Percentiles rank a stretch among this genome's conserved stretches.
These are phyloP conservation scores for Biston betularia DNA, from an alignment of 2,888 invertebrate species.

Conservation along the genomic window DNA sequence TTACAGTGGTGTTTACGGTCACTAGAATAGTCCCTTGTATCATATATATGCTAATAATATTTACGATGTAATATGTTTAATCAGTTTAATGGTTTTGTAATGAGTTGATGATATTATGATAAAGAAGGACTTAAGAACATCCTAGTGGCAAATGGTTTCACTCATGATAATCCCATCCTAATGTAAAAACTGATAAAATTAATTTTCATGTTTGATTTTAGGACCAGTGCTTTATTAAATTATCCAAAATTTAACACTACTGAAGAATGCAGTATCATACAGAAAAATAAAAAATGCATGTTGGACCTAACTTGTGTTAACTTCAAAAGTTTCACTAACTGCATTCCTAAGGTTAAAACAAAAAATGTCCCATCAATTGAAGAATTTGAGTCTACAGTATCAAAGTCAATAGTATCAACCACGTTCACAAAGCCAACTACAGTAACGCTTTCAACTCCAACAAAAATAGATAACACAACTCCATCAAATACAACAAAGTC, in stretches of 20 bases:
- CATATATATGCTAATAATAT: too few species aligned
- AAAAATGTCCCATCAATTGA: background rate
- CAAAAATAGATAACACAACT: background rate
- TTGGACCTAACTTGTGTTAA: conserved; percentile 19
- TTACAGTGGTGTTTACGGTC: too few species aligned
- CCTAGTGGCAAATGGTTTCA: too few species aligned
- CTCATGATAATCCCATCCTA: background rate
- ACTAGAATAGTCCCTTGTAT: too few species aligned
- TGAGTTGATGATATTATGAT: too few species aligned
- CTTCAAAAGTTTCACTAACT: background rate
- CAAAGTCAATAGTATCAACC: background rate
- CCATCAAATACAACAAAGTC: background rate
- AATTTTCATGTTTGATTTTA: conserved; percentile 13
- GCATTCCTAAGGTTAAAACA: background rate
- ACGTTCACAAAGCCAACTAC: background rate
- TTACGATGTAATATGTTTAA: too few species aligned
- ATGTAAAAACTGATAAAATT: background rate
- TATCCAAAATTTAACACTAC: conserved; percentile 19
- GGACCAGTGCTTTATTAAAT: background rate
- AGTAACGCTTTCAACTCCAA: background rate
- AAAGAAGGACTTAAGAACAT: too few species aligned
- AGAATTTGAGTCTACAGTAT: too few species aligned
- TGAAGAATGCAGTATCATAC: conserved; percentile 11
- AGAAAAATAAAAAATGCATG: conserved; percentile 25
- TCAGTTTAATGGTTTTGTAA: too few species aligned